These are phyloP conservation scores for Idaea aversata DNA, from an alignment of 2,888 invertebrate species.

Conservation along the genomic window DNA sequence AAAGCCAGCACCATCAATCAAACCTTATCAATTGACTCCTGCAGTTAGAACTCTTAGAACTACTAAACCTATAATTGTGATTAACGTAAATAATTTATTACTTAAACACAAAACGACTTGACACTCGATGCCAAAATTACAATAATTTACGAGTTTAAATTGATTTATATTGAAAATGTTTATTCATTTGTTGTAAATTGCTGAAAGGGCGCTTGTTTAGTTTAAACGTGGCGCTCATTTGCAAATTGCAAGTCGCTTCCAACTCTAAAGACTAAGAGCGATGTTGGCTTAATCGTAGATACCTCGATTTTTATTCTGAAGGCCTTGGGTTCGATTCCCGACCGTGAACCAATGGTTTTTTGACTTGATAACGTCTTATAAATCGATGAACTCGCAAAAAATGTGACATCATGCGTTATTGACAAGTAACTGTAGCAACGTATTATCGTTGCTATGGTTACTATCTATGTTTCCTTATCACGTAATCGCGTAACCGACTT, in stretches of 20 bases:
- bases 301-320: too few relatives aligned
- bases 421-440: too few relatives aligned
- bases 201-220: not conserved
- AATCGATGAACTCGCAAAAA: too few relatives aligned
- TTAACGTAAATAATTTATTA: constrained; percentile 22
- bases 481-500: too few relatives aligned
- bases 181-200: not conserved
- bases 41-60: not conserved
- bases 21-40: constrained; percentile 9
- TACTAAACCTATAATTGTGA: not conserved
- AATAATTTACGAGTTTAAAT: constrained; percentile 10
- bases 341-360: too few relatives aligned
- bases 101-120: constrained; percentile 13
- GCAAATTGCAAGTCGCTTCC: not conserved
- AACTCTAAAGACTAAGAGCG: too few relatives aligned
- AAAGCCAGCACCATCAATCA: not conserved
- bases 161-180: not conserved
- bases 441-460: too few relatives aligned
- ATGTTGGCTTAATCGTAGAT: too few relatives aligned
- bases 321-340: too few relatives aligned
- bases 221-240: not conserved
- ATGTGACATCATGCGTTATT: too few relatives aligned
- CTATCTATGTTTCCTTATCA: too few relatives aligned
- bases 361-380: too few relatives aligned
- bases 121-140: constrained; percentile 13